Evolutionary conservation across 2,113 vertebrate species (phyloP), one percentile per base, ranked within the genome.

Genomic region (Geococcyx californianus): DNA sequence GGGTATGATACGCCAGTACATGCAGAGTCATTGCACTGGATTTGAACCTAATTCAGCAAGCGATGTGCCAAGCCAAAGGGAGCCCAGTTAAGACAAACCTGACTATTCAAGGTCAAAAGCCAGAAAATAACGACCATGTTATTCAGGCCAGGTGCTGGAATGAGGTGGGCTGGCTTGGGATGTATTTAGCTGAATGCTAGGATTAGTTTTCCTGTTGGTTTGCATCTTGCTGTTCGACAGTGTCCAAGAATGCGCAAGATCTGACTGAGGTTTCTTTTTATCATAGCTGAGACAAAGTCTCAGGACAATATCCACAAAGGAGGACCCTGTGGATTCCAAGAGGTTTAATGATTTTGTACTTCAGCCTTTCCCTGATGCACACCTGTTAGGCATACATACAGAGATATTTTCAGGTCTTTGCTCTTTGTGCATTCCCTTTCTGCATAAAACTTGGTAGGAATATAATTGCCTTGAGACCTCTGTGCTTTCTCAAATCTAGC

Each of bases 11-110:
- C 88, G 94, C 93, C 95, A 97, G 82, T 76, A 92, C 91, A 96
- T 97, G 96, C 38, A 91, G 69, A 96, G 84, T 94, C 89, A 94
- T 90, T 5, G 2, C 20, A 5, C 52, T 94, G 84, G 77, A 59
- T 96, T 94, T 97, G 94, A 96, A 88, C 89, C 73, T 58, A 76
- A 82, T 67, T 66, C 84, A 95, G 56, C 89, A 96, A 93, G 89
- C 59, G 58, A 72, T 85, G 87, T 44, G 89, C 78, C 90, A 93
- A 87, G 81, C 81, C 88, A 95, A 85, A 83, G 45, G 11, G 73
- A 95, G 75, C 36, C 76, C 11, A 12, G 34, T n/a, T 42, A 10
- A 87, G 93, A 87, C 87, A 91, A 94, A 74, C 47, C 42, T 73
- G 82, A 70, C 45, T 60, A 38, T 29, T 95, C 63, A 74, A 90